Base-by-base conservation (phyloP, 1,140 invertebrate species). In the Caerostris extrusa region DNA sequence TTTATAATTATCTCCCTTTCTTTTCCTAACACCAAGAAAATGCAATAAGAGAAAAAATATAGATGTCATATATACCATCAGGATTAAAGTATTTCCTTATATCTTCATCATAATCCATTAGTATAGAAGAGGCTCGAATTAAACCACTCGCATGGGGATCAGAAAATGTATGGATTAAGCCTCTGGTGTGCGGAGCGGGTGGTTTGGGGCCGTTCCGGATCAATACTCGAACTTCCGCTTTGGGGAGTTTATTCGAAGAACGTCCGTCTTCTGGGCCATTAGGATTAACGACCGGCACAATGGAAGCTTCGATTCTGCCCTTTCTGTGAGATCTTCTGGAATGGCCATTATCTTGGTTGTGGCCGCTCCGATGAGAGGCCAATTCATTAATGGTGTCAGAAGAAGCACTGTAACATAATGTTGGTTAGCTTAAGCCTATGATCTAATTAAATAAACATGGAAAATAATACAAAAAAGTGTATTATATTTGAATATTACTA, bases 41-140 rank as follows among this genome's bases (percentile, higher is more conserved):
- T 64, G 7, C 3, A 1, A 7, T 7, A 64, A 64, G 3, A 64
- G 17, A 10, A 17, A 10, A 64, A 17, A 10, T 64, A 64, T 17
- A 64, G 17, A 64, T 34, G 34, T 34, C 34, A 34, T 34, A 34
- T 34, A 34, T 6, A 87, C 85, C 85, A 12, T 60, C 50, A 3
- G 17, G 17, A 5, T 7, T 4, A 58, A 17, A 64, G 71, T 64
- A 85, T 57, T 87, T 64, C 19, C 89, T 82, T 10, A 57, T 81
- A 34, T 91, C 89, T 91, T 91, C 89, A 57, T 91, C 89, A 19
- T 91, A 91, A 19, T 91, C 89, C 89, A 91, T 91, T n/a, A 91
- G n/a, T 3, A 91, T 91, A 3, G 89, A 91, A 57, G 89, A 91
- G 3, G 89, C 89, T 14, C 89, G 69, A 14, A 91, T 82, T 17